phyloP scores from a whole-genome alignment of 2,797 vertebrate species.

The Echiichthys vipera region DNA sequence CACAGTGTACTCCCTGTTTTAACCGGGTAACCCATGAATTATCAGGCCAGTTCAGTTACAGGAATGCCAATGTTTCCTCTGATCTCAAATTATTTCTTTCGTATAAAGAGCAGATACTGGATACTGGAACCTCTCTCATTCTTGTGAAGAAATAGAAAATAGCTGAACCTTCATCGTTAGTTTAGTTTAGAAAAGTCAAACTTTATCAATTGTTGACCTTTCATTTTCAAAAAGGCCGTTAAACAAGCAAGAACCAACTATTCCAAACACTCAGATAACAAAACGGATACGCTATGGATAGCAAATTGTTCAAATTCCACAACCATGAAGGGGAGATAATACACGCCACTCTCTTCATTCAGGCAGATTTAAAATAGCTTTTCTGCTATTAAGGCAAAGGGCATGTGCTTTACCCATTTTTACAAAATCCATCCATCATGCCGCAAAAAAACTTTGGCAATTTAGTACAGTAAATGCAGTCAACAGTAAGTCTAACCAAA shows the following conservation, averaged over 20 bases:
- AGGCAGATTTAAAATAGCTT: constrained; percentile 32
- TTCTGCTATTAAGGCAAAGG: constrained; percentile 29
- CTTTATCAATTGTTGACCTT: constrained; percentile 55
- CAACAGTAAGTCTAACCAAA: neutral
- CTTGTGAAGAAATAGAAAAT: constrained; percentile 25
- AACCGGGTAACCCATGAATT: constrained; percentile 52
- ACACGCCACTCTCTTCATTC: constrained; percentile 31
- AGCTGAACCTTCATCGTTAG: constrained; percentile 23
- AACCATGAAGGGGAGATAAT: constrained; percentile 44
- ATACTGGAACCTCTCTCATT: constrained; percentile 18
- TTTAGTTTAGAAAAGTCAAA: constrained; percentile 29
- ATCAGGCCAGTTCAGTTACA: constrained; percentile 56
- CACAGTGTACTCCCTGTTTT: constrained; percentile 48
- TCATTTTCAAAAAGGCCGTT: constrained; percentile 48
- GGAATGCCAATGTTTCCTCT: constrained; percentile 39
- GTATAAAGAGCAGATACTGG: constrained; percentile 32
- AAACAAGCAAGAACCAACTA: constrained; percentile 52
- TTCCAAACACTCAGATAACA: constrained; percentile 67
- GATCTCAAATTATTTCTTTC: constrained; percentile 37
- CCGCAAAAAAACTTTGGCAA: constrained; percentile 22
- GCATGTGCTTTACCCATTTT: constrained; percentile 28
- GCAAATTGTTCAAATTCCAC: constrained; percentile 66
- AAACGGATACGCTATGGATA: constrained; percentile 38
- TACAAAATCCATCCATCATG: constrained; percentile 1
- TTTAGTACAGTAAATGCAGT: neutral